Evolutionary conservation across 1,140 invertebrate genomes (phyloP), one percentile per base, ranked within the genome.

Genomic region (Drosophila simulans): DNA sequence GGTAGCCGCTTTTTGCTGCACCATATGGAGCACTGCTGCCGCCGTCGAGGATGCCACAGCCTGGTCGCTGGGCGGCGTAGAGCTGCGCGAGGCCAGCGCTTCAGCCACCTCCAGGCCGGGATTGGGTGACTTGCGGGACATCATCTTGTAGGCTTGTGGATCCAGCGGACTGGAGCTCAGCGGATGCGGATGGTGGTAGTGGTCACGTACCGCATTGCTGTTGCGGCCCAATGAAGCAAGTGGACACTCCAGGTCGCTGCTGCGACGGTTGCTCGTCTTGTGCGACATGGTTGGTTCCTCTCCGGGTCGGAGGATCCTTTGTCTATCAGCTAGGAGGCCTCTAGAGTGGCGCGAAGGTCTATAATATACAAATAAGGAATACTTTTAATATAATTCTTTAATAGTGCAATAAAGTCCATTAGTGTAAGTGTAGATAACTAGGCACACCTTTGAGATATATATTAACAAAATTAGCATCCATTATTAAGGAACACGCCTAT

Each of bases 171-270:
- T 93, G 56, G 92, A 92, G 70, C 92, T 93, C 13, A 93, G 65
- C 0, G 92, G 92, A 83, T 92, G 92, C 60, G 84, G 84, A 64
- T 92, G 92, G 58, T 92, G 92, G 46, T 92, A 88, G 53, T 90
- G 84, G 58, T 92, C 91, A 15, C 91, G 64, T 31, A 91, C 90
- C 4, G 92, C 91, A 49, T 93, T 94, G 62, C 93, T 93, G 42
- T 92, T 92, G 39, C 94, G 92, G 10, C 94, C 94, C 60, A 95
- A 84, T 40, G 94, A 94, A 17, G 94, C 94, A 64, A 95, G 82
- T 51, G 94, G 94, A 78, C 94, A 95, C 62, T 94, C 93, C 73
- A 89, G 69, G 37, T 84, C 88, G 43, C 76, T 75, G 34, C 83
- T 58, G 89, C 93, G 77, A 20, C 89, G 78, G 27, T 71, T 74